Base-by-base conservation (phyloP, 2,797 vertebrate species). In the Anolis apletophallus region DNA sequence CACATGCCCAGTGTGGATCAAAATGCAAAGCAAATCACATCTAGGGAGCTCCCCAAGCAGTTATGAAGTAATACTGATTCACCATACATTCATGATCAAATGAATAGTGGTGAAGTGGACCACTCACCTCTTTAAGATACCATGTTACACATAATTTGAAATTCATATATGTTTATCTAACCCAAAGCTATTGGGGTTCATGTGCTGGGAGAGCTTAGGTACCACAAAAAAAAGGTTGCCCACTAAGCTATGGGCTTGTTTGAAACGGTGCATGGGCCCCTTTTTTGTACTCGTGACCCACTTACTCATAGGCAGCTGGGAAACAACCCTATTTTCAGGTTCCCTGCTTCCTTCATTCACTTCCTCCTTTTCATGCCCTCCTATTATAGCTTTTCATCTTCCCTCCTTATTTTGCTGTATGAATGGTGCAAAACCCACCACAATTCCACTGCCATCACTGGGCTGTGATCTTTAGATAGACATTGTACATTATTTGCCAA, bases 401-500 rank as follows among this genome's bases (percentile, higher is more conserved):
- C 14, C 80, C 61, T 36, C 34, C 34, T 57, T 80, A 12, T 79
- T 79, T 68, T 79, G 78, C 81, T 79, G 76, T 73, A 88, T 86
- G 71, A 86, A 74, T 80, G 71, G 76, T 29, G 52, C 26, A 26
- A 11, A 86, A 77, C 81, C 81, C 81, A 87, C 87, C 87, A 83
- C 32, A 52, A 74, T 76, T 78, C 32, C 13, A 32, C 52, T 59
- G 34, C 84, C 52, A 67, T 84, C 36, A 26, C 61, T 88, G 91
- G 87, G 83, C 91, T 92, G 89, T 85, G 88, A 84, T 89, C 89
- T 93, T 88, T 87, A 91, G 90, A 90, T 89, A 91, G 93, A 90
- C 83, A 82, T 90, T 90, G 85, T 91, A 52, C 81, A 75, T 78
- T 94, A 92, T 95, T 95, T 95, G 94, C 94, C 94, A 94, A 94